Conservation (phyloP, 2,113 vertebrate species). For the Heterochromis multidens region DNA sequence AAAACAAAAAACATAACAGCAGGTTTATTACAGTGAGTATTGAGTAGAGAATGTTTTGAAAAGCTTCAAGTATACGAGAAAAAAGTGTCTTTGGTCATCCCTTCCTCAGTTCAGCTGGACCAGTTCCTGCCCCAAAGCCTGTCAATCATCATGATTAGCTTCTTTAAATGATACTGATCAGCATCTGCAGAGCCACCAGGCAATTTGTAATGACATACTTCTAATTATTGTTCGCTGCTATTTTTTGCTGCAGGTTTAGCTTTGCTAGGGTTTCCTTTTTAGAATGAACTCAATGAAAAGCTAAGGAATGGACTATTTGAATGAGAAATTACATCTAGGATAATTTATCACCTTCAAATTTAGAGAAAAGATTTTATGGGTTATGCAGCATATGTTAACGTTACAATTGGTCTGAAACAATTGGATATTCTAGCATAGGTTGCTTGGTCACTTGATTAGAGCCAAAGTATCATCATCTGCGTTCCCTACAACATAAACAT, state of each 20-base stretch:
- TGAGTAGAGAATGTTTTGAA: neutral
- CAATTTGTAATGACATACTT: neutral
- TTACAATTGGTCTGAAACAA: neutral
- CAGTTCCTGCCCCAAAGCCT: neutral
- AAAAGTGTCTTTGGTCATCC: neutral
- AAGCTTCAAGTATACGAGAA: neutral
- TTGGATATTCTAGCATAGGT: neutral
- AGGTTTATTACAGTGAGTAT: neutral
- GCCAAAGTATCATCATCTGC: neutral
- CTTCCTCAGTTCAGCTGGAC: neutral
- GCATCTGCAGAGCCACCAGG: slow-evolving; percentile 4
- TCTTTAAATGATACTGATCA: slow-evolving; percentile 16
- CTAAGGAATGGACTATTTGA: neutral
- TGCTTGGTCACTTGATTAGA: neutral
- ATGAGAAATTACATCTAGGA: neutral
- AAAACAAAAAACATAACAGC: neutral
- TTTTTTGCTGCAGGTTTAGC: neutral
- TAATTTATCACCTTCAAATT: neutral
- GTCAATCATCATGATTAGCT: slow-evolving; percentile 30
- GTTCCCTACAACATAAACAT: neutral
- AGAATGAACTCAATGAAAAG: neutral
- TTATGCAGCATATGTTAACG: neutral
- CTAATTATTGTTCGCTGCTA: neutral
- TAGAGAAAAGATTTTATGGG: neutral
- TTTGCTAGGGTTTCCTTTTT: neutral